Base-by-base conservation (phyloP, 2,888 invertebrate genomes). In the Papilio protenor region DNA sequence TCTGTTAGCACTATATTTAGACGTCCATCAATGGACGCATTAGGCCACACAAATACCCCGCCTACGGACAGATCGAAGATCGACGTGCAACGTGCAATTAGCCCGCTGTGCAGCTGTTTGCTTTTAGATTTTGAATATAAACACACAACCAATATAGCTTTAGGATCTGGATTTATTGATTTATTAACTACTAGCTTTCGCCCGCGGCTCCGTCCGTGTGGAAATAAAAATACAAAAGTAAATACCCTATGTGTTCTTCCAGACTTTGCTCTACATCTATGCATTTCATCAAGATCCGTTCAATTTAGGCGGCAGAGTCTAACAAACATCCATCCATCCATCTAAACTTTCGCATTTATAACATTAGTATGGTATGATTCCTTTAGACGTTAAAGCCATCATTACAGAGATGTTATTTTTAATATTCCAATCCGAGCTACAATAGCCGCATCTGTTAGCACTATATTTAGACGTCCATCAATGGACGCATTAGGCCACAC, bases 401-500 rank as follows among this genome's bases (percentile, higher is more conserved):
- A 1, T 18, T 2, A 6, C 6, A 16, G 1, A 18, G 14, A 59
- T 23, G 21, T 59, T 59, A 23, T 23, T 59, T 59, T 59, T 21
- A 11, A 59, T 10, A 23, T 59, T 64, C 33, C 18, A 64, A 64
- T 27, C 61, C 12, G 57, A 10, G 11, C 12, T 21, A 59, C 10
- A 59, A 21, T 59, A 23, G 59, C 27, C n/a, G 27, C 61, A 64
- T 64, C 33, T 64, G 33, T 33, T 64, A 16, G 16, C 64, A 14
- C 64, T 75, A 75, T 33, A 64, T 49, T 49, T 64, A 64, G 74
- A 52, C 47, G 64, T 75, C 64, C 66, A 69, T 75, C 55, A 75
- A 55, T 69, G 69, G 10, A 69, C 40, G 69, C 45, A 12, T 75
- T 33, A 45, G 21, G 33, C 27, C 49, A 27, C 74, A 66, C 64